A percentile compares a stretch with the other conserved stretches of the same genome.
Evolutionary conservation across 1,140 invertebrate genomes (phyloP).

Genomic region (Hylaeus volcanicus): DNA sequence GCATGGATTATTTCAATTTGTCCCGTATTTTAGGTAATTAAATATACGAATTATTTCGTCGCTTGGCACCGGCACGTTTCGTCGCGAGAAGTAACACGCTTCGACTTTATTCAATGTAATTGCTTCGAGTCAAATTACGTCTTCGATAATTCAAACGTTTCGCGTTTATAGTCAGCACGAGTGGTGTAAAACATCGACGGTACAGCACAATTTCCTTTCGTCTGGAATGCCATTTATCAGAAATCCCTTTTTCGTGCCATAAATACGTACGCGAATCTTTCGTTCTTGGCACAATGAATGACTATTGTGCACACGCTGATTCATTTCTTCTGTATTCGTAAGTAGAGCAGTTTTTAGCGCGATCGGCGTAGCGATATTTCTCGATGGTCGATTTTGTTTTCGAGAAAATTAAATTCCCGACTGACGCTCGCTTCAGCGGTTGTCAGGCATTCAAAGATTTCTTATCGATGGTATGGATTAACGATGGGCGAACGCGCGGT

Average conservation of each 20-base stretch:
- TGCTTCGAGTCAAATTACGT: too few relatives aligned
- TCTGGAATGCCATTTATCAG: constrained; percentile 42
- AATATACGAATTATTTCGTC: not conserved
- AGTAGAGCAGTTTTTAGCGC: constrained; percentile 36
- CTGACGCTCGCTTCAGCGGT: too few relatives aligned
- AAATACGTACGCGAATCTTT: constrained; percentile 14
- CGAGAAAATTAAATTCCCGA: not conserved
- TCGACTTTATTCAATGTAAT: not conserved
- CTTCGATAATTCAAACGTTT: constrained; percentile 2
- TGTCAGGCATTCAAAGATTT: too few relatives aligned
- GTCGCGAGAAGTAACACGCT: not conserved
- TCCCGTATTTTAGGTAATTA: not conserved
- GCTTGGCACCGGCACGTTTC: not conserved
- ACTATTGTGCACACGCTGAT: constrained; percentile 37
- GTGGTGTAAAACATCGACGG: constrained; percentile 38
- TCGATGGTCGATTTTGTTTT: not conserved
- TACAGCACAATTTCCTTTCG: constrained; percentile 40
- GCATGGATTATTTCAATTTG: constrained; percentile 4
- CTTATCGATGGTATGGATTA: too few relatives aligned
- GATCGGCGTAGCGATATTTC: constrained; percentile 13
- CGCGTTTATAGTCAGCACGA: not conserved
- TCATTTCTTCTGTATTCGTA: constrained; percentile 48
- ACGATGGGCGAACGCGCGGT: too few relatives aligned
- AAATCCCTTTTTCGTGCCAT: constrained; percentile 39
- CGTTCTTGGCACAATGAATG: constrained; percentile 42